phyloP scores from a whole-genome alignment of 2,797 vertebrate genomes.

The Anguilla obscura region DNA sequence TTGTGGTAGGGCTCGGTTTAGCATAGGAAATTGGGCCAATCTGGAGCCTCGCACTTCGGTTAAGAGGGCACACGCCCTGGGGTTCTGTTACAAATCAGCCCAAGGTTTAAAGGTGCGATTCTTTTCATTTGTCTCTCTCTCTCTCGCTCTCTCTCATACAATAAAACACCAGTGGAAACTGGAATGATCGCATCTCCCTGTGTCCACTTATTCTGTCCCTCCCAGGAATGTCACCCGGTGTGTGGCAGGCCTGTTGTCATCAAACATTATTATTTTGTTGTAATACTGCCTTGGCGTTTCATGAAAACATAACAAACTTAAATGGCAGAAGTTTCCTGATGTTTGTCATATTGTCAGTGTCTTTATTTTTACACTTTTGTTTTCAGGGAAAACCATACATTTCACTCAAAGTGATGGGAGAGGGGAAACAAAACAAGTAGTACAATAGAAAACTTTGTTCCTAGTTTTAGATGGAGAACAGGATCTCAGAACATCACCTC shows the following conservation, averaged over 20 bases:
- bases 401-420: not conserved
- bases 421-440: not conserved
- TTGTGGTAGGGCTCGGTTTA: too few relatives aligned
- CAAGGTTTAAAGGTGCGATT: too few relatives aligned
- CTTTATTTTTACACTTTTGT: not conserved
- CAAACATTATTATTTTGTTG: not conserved
- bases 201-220: too few relatives aligned
- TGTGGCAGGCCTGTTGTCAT: not conserved
- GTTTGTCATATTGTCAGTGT: not conserved
- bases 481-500: not conserved
- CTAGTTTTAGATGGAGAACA: not conserved
- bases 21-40: too few relatives aligned
- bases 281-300: not conserved
- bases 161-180: too few relatives aligned
- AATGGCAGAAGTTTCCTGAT: not conserved
- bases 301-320: not conserved
- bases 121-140: too few relatives aligned
- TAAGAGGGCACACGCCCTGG: too few relatives aligned
- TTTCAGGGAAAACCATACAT: not conserved
- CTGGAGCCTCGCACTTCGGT: too few relatives aligned
- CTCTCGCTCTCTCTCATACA: too few relatives aligned
- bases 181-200: too few relatives aligned
- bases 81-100: too few relatives aligned
- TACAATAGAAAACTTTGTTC: not conserved
- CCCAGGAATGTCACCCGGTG: too few relatives aligned